Percentiles rank a stretch among this genome's conserved stretches.
phyloP scores from a whole-genome alignment of 1,140 invertebrate genomes.

The Physella acuta region DNA sequence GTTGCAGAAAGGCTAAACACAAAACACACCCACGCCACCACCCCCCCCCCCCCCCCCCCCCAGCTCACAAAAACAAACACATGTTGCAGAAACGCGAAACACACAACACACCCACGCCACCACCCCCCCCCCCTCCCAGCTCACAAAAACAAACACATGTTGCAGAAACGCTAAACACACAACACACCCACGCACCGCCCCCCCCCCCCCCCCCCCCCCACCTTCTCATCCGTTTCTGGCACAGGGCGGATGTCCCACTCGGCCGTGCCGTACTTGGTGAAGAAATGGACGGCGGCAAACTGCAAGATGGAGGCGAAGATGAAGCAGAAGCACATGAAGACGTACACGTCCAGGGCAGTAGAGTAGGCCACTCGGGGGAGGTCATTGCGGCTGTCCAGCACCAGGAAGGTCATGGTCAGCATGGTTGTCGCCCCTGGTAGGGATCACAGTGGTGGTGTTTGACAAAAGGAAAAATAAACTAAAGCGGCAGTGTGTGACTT shows the following conservation, averaged over 20 bases:
- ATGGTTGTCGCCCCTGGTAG: slow-evolving; percentile 80
- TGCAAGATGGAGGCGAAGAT: slow-evolving; percentile 79
- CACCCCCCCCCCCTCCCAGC: too few relatives aligned
- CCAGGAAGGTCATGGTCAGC: slow-evolving; percentile 85
- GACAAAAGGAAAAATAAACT: not conserved
- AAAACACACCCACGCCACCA: too few relatives aligned
- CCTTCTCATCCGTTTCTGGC: slow-evolving; percentile 10
- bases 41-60: too few relatives aligned
- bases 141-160: too few relatives aligned
- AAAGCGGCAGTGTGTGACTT: not conserved
- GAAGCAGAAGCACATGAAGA: slow-evolving; percentile 82
- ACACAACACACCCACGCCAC: too few relatives aligned
- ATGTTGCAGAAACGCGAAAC: too few relatives aligned
- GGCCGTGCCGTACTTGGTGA: slow-evolving; percentile 84
- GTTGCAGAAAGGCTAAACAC: too few relatives aligned
- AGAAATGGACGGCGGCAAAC: slow-evolving; percentile 86
- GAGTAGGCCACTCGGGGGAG: slow-evolving; percentile 84
- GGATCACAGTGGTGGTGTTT: not conserved
- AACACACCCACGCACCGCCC: not conserved
- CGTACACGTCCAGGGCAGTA: slow-evolving; percentile 84
- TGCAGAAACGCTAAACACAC: too few relatives aligned
- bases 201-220: not conserved
- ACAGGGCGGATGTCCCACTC: slow-evolving; percentile 48
- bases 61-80: too few relatives aligned
- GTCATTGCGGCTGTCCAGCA: slow-evolving; percentile 81